Evolutionary conservation across 2,888 invertebrate species (phyloP).

Genomic region (Drosophila birchii): DNA sequence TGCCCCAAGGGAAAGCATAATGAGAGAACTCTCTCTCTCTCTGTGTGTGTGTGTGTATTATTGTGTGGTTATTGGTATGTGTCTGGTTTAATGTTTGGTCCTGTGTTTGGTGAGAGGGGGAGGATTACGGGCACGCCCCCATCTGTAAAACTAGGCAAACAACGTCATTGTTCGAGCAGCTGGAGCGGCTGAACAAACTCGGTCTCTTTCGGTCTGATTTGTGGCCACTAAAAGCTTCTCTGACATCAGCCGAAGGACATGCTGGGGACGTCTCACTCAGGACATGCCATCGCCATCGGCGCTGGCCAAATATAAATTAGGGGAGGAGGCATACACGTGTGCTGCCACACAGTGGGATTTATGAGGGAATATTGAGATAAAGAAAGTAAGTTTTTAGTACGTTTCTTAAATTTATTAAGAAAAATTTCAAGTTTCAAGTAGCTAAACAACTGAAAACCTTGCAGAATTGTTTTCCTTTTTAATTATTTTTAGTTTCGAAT

Average conservation of each 20-base stretch:
- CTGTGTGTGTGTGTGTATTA: constrained; percentile 3
- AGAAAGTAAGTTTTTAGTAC: background rate
- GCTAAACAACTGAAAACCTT: background rate
- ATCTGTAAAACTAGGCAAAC: constrained; percentile 28
- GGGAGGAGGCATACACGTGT: constrained; percentile 45
- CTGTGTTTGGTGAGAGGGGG: background rate
- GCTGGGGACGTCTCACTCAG: constrained; percentile 32
- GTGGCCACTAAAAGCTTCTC: constrained; percentile 70
- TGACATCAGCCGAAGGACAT: constrained; percentile 71
- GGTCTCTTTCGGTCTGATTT: constrained; percentile 57
- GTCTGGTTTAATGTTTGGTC: constrained; percentile 6
- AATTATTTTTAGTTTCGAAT: background rate
- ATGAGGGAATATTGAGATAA: background rate
- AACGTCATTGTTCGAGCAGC: constrained; percentile 44
- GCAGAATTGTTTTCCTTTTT: background rate
- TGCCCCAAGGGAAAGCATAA: constrained; percentile 32
- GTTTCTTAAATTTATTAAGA: background rate
- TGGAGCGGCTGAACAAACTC: constrained; percentile 31
- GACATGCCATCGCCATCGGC: constrained; percentile 16
- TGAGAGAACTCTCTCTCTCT: constrained; percentile 9
- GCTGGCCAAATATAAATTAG: constrained; percentile 52
- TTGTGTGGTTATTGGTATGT: constrained; percentile 9
- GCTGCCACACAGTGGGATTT: constrained; percentile 18
- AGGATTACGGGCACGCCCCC: background rate
- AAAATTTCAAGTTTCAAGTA: background rate